phyloP scores from a whole-genome alignment of 2,113 vertebrate species.

The Spizaetus ornatus region DNA sequence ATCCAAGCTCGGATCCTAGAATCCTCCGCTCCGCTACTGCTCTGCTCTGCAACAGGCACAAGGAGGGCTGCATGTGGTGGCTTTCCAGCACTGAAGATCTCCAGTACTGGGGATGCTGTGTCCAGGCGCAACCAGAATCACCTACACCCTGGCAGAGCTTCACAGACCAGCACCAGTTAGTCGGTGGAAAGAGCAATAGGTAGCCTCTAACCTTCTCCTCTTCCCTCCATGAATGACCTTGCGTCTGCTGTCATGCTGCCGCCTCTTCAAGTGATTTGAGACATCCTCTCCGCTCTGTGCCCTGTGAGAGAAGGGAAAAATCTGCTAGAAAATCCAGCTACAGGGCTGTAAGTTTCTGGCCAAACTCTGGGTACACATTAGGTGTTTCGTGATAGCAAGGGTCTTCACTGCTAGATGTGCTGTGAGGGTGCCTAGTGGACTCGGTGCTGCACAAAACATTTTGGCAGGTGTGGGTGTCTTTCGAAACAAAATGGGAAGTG shows the following conservation, averaged over 20 bases:
- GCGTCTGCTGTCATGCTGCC: neutral
- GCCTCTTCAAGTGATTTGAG: neutral
- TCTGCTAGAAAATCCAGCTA: neutral
- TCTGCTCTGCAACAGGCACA: neutral
- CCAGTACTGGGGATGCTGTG: neutral
- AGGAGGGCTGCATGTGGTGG: accelerated
- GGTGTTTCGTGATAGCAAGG: neutral
- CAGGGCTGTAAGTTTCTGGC: neutral
- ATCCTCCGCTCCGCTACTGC: neutral
- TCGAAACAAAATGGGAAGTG: neutral
- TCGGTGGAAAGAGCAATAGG: neutral
- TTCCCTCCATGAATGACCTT: neutral
- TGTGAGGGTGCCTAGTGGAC: neutral
- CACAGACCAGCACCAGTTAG: neutral
- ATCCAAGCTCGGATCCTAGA: neutral
- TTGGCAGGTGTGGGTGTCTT: neutral
- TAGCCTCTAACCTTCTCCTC: neutral
- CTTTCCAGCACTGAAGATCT: neutral
- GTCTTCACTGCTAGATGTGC: neutral
- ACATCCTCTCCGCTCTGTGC: neutral
- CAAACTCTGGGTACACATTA: neutral
- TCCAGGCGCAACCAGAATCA: neutral
- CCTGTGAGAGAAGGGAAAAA: neutral
- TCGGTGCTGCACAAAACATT: neutral
- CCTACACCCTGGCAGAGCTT: neutral